Conservation (phyloP, 2,113 vertebrate species). For the Barnardius zonarius region DNA sequence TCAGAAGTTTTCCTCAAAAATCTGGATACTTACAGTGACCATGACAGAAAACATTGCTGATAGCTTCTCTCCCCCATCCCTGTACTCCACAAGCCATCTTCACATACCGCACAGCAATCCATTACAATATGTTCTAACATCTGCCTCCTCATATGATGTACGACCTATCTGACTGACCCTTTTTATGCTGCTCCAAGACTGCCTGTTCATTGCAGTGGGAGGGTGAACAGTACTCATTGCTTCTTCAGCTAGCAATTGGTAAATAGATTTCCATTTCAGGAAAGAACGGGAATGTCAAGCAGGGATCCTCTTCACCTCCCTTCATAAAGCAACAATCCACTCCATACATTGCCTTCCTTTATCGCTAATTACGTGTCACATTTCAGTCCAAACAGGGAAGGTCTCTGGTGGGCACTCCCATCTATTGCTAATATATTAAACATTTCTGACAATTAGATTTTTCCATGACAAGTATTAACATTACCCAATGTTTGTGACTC, state of each 20-base stretch:
- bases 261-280: constrained; percentile 51
- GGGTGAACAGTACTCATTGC: constrained; percentile 8
- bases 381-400: not conserved
- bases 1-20: constrained; percentile 30
- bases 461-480: constrained; percentile 34
- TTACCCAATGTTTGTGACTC: constrained; percentile 35
- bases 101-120: constrained; percentile 77
- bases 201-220: constrained; percentile 58
- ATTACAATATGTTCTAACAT: constrained; percentile 93
- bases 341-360: not conserved
- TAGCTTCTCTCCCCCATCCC: constrained; percentile 31
- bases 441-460: not conserved
- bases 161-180: constrained; percentile 84
- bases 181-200: constrained; percentile 76
- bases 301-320: not conserved
- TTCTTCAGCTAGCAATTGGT: constrained; percentile 48
- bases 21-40: not conserved
- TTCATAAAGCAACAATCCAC: not conserved
- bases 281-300: not conserved
- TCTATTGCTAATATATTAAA: not conserved
- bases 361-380: not conserved
- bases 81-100: constrained; percentile 70
- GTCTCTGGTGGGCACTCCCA: not conserved
- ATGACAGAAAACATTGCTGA: constrained; percentile 6
- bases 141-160: constrained; percentile 90